These are phyloP conservation scores for Chydorus sphaericus DNA, from an alignment of 2,888 invertebrate species.

Conservation along the genomic window DNA sequence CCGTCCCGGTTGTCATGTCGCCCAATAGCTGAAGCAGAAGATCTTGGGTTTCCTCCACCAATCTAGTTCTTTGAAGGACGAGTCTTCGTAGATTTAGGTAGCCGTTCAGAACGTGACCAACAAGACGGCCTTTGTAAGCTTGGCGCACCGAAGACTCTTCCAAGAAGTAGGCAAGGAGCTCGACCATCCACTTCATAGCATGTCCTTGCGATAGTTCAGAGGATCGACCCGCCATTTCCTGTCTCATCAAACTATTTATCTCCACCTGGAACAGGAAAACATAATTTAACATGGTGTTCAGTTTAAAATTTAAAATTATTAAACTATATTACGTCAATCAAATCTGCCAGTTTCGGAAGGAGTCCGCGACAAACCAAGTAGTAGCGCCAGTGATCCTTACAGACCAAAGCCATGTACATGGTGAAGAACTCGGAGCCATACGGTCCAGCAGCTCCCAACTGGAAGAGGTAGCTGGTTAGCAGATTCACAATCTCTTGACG, in stretches of 20 bases:
- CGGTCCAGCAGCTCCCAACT: conserved; percentile 75
- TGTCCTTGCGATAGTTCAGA: conserved; percentile 87
- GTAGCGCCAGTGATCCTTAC: conserved; percentile 81
- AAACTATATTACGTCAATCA: too few species aligned
- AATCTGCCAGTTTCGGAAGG: conserved; percentile 62
- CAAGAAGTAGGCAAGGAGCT: conserved; percentile 71
- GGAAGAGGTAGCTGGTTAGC: conserved; percentile 72
- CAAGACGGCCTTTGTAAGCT: conserved; percentile 73
- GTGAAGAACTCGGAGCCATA: conserved; percentile 80
- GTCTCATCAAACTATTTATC: conserved; percentile 68
- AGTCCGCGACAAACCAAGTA: conserved; percentile 80
- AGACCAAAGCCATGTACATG: conserved; percentile 69
- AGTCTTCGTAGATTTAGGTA: conserved; percentile 79
- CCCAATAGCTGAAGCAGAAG: conserved; percentile 81
- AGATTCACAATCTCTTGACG: conserved; percentile 43
- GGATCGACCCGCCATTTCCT: conserved; percentile 83
- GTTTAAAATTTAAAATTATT: too few species aligned
- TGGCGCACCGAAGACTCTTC: conserved; percentile 75
- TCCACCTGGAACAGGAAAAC: too few species aligned
- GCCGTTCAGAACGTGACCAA: conserved; percentile 82
- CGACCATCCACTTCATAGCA: conserved; percentile 77
- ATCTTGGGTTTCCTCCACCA: conserved; percentile 93
- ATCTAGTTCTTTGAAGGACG: conserved; percentile 82
- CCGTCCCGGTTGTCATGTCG: conserved; percentile 90
- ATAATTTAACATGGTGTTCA: too few species aligned